Base-by-base conservation (phyloP, 2,797 vertebrate species). In the Echeneis naucrates region DNA sequence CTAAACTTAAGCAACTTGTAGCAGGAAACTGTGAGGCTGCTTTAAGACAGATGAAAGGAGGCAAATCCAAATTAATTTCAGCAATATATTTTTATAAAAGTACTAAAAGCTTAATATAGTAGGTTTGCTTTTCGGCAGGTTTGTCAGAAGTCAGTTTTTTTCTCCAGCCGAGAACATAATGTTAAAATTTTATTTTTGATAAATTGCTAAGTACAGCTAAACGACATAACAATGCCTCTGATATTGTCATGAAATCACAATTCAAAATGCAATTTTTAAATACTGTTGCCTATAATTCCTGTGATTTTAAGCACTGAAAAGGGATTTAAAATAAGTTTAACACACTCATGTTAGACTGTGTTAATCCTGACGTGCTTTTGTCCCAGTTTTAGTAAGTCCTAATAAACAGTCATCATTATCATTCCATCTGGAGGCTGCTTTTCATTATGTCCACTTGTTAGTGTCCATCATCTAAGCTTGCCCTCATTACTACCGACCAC, bases 401-500 rank as follows among this genome's bases (percentile, higher is more conserved):
- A 3, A 26, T 21, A 26, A 35, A 19, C 33, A 3, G 24, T 47
- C 57, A n/a, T 38, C 30, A 1, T 14, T 12, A 38, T 70, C 47
- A 17, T 57, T 37, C 27, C 68, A 50, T 44, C 30, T 12, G 1
- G 14, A 5, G 38, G 51, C 66, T 26, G 45, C 37, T 19, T 42
- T 4, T 8, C 51, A 30, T 67, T 66, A 45, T 30, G 44, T 68
- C 13, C 48, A 17, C 27, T 32, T 69, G 60, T 58, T 50, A 44
- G n/a, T 70, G 44, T 73, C 11, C 17, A 13, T 58, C 62, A 44
- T 68, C 45, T 33, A 55, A 9, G 45, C 38, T 23, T 47, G 1
- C 35, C 48, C 14, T 57, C 67, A 13, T 74, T 58, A 45, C 64
- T 60, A 72, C 73, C 44, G 58, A 52, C 35, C 64, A 42, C 45